These are phyloP conservation scores for Ceyx margarethae DNA, from an alignment of 2,113 vertebrate genomes.

Conservation along the genomic window DNA sequence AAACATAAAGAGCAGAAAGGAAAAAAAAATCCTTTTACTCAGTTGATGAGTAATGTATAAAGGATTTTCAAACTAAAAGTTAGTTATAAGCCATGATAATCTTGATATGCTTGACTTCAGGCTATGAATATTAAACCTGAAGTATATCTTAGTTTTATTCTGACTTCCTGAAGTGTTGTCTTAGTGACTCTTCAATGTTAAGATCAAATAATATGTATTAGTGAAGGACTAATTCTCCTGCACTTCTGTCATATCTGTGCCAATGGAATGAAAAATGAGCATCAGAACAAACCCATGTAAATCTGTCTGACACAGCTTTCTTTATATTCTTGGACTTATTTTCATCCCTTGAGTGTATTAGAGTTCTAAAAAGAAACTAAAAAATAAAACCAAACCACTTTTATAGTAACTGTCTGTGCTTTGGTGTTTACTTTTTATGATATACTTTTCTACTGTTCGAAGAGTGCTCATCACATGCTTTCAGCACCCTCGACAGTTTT, in stretches of 20 bases:
- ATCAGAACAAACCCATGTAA: background rate
- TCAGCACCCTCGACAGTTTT: background rate
- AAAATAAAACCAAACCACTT: background rate
- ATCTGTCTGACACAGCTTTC: background rate
- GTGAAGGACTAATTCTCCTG: background rate
- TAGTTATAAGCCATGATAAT: background rate
- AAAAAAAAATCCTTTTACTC: background rate
- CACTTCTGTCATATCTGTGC: background rate
- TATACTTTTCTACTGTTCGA: background rate
- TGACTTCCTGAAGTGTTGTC: background rate
- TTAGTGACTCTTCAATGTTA: background rate
- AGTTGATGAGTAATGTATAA: background rate
- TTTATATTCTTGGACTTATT: background rate
- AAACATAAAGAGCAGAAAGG: background rate
- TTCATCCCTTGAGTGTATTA: background rate
- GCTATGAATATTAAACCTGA: background rate
- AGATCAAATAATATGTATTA: background rate
- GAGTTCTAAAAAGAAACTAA: background rate
- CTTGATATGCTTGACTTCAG: background rate
- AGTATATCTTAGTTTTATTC: background rate
- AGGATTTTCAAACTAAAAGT: background rate
- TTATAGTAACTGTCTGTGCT: background rate
- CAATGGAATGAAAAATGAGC: background rate
- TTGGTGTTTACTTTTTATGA: background rate
- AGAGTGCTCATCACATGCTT: background rate